These are phyloP conservation scores for Drosophila aff. DNA, from an alignment of 1,140 invertebrate species.

Conservation along the genomic window DNA sequence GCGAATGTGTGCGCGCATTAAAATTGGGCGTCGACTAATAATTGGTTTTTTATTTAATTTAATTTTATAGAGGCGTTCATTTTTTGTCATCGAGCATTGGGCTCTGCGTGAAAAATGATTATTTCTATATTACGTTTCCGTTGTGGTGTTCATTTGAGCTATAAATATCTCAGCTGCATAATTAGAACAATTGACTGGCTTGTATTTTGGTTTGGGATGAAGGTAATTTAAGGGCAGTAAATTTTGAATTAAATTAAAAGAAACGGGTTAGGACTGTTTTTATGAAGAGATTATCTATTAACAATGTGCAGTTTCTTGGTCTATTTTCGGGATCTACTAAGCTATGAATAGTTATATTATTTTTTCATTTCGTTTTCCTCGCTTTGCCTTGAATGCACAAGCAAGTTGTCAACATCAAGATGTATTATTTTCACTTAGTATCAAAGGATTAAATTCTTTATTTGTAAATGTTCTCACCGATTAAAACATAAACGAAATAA, in stretches of 20 bases:
- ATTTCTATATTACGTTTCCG: slow-evolving; percentile 36
- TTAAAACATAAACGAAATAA: not conserved
- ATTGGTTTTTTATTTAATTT: slow-evolving; percentile 57
- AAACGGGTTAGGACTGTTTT: not conserved
- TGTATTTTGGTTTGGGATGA: not conserved
- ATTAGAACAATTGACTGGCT: slow-evolving; percentile 4
- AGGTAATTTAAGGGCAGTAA: not conserved
- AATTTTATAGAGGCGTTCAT: slow-evolving; percentile 35
- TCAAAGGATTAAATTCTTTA: not conserved
- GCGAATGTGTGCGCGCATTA: slow-evolving; percentile 20
- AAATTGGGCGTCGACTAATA: slow-evolving; percentile 58
- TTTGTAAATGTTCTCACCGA: not conserved
- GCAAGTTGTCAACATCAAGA: too few species aligned
- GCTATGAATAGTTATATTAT: rapidly evolving
- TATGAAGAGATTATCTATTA: not conserved
- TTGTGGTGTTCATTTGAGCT: slow-evolving; percentile 9
- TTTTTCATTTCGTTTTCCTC: too few species aligned
- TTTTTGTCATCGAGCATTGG: slow-evolving; percentile 27
- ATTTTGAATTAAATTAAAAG: not conserved
- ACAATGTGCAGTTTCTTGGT: too few species aligned
- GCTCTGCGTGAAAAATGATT: slow-evolving; percentile 25
- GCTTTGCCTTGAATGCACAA: not conserved
- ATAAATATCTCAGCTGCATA: slow-evolving; percentile 2
- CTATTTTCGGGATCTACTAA: not conserved
- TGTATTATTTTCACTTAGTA: not conserved